Base-by-base conservation (phyloP, 2,888 invertebrate species). In the Amphimallon solstitiale region DNA sequence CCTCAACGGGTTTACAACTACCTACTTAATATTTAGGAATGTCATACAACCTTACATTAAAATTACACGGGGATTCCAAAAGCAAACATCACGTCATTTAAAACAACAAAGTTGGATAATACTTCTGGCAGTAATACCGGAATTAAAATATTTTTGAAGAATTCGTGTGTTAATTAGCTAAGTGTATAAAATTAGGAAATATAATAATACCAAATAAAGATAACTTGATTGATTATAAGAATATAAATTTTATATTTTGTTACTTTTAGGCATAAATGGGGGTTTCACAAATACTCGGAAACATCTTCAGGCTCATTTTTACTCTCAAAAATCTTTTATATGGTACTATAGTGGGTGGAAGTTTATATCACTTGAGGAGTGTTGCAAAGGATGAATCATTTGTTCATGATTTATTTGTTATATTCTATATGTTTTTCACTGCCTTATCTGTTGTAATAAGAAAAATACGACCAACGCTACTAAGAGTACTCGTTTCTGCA, bases 321-420 rank as follows among this genome's bases (percentile, higher is more conserved):
- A 54, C 54, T 29, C 2, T 64, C 2, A 64, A 64, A 14, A 64
- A 64, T 54, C 45, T 64, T 9, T 35, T 64, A 21, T 56, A 45
- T 14, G 54, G 45, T 7, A 23, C 29, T 14, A 12, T 48, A n/a
- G 45, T 56, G 19, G 56, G 21, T 10, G 46, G 46, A 15, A 21
- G 64, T 17, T 19, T 64, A 17, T 54, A 34, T 17, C 64, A 64
- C 21, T 56, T 64, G 37, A 35, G 29, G 29, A 17, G 10, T 4
- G 21, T 64, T 2, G 45, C 52, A 17, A 64, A 64, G 19, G 46
- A 54, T 21, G 38, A 54, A 37, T 10, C 45, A 15, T 45, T 64
- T 14, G 1, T 48, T n/a, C 52, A 64, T 37, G 64, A 64, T 46
- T 4, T 56, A 12, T 10, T 64, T 9, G 40, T 54, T 29, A 9